Evolutionary conservation across 1,140 invertebrate genomes (phyloP).

Genomic region (Drosophila ficusphila): DNA sequence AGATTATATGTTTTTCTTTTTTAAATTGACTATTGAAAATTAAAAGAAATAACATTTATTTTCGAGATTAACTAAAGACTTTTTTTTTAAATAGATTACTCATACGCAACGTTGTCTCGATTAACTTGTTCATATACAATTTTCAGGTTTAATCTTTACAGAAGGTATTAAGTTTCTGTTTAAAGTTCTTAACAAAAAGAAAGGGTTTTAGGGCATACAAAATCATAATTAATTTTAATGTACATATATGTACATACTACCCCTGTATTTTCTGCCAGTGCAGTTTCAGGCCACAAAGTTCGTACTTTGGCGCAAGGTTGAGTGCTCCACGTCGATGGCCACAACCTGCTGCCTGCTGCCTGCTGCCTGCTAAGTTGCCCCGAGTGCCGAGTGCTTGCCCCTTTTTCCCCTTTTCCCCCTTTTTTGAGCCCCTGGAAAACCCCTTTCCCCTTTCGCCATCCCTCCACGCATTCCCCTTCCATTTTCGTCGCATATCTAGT

Average conservation of each 20-base stretch:
- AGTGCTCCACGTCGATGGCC: constrained; percentile 6
- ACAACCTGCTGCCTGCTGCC: constrained; percentile 37
- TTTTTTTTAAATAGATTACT: not conserved
- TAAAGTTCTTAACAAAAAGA: too few relatives aligned
- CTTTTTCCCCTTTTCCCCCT: not conserved
- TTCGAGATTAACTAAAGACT: too few relatives aligned
- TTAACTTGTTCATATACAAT: not conserved
- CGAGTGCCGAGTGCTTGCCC: not conserved
- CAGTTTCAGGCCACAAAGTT: constrained; percentile 47
- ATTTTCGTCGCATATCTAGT: not conserved
- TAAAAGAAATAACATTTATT: too few relatives aligned
- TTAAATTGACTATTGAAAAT: too few relatives aligned
- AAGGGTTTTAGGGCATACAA: too few relatives aligned
- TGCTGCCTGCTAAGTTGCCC: not conserved
- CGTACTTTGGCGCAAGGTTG: constrained; percentile 33
- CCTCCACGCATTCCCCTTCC: not conserved
- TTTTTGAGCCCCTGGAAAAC: not conserved
- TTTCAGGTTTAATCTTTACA: too few relatives aligned
- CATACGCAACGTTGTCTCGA: not conserved
- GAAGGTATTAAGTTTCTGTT: too few relatives aligned
- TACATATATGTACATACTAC: not conserved
- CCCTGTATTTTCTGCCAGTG: not conserved
- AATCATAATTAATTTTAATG: too few relatives aligned
- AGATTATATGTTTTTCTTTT: too few relatives aligned
- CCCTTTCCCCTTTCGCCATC: not conserved